These are phyloP conservation scores for Gymnoscopelus braueri DNA, from an alignment of 2,797 vertebrate species.

Conservation along the genomic window DNA sequence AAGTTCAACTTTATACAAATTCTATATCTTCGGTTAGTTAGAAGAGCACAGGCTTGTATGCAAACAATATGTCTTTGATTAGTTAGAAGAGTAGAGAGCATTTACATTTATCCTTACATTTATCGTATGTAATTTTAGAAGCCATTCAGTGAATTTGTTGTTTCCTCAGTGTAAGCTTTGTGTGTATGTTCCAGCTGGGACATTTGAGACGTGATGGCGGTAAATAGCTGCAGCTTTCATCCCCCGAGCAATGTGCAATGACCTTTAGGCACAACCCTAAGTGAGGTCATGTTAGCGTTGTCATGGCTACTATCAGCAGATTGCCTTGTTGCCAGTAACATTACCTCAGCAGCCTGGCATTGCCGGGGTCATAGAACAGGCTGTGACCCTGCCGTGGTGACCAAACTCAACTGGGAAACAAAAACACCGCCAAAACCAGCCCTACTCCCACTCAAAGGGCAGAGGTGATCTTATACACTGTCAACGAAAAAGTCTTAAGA, in stretches of 20 bases:
- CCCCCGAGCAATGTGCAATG: constrained; percentile 66
- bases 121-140: constrained; percentile 20
- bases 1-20: neutral
- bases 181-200: constrained; percentile 43
- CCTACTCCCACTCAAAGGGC: neutral
- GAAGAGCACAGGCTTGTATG: constrained; percentile 16
- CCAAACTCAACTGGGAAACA: constrained; percentile 69
- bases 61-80: constrained; percentile 12
- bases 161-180: constrained; percentile 16
- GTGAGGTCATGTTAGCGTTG: constrained; percentile 83
- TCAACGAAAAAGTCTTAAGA: constrained; percentile 23
- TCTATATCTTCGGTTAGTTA: constrained; percentile 44
- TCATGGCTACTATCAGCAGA: constrained; percentile 83
- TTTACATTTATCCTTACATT: neutral
- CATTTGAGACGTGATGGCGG: constrained; percentile 62
- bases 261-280: constrained; percentile 84
- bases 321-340: constrained; percentile 70
- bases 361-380: constrained; percentile 81
- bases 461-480: constrained; percentile 12
- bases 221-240: constrained; percentile 58
- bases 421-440: constrained; percentile 61
- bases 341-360: constrained; percentile 87
- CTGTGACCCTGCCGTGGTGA: constrained; percentile 79
- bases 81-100: constrained; percentile 11
- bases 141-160: constrained; percentile 3